These are phyloP conservation scores for Autographa pulchrina DNA, from an alignment of 2,888 invertebrate genomes.

Conservation along the genomic window DNA sequence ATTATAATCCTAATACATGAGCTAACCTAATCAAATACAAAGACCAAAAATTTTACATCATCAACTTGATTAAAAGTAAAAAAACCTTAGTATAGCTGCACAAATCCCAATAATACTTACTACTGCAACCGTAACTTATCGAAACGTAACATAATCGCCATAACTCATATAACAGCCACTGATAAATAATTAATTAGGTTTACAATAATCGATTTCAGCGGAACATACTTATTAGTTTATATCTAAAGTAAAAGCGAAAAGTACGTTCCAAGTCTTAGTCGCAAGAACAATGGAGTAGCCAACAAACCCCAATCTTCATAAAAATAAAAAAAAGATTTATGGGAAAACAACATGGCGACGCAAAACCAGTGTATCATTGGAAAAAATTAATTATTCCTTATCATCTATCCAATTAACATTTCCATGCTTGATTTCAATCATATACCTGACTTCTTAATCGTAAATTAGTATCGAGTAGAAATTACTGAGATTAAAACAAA, in stretches of 20 bases:
- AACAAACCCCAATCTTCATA: neutral
- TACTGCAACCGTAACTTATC: neutral
- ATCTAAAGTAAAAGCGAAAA: neutral
- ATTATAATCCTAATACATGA: too few relatives aligned
- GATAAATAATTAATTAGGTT: conserved; percentile 8
- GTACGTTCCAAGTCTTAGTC: neutral
- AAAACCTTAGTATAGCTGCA: neutral
- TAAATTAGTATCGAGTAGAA: conserved; percentile 31
- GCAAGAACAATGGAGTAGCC: neutral
- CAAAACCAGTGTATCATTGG: conserved; percentile 14
- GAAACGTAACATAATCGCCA: neutral
- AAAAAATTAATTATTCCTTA: conserved; percentile 55
- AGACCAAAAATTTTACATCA: too few relatives aligned
- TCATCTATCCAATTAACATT: conserved; percentile 57
- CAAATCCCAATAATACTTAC: neutral
- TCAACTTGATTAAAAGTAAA: neutral
- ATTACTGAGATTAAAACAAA: conserved; percentile 24
- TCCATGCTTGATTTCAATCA: conserved; percentile 52
- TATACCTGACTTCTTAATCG: conserved; percentile 36
- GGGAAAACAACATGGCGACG: conserved; percentile 15
- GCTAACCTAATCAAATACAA: too few relatives aligned
- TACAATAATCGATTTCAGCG: neutral
- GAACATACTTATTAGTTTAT: neutral
- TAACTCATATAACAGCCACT: neutral
- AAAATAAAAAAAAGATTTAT: conserved; percentile 15